Evolutionary conservation across 2,113 vertebrate genomes (phyloP), one percentile per base, ranked within the genome.

Genomic region (Sorex araneus): DNA sequence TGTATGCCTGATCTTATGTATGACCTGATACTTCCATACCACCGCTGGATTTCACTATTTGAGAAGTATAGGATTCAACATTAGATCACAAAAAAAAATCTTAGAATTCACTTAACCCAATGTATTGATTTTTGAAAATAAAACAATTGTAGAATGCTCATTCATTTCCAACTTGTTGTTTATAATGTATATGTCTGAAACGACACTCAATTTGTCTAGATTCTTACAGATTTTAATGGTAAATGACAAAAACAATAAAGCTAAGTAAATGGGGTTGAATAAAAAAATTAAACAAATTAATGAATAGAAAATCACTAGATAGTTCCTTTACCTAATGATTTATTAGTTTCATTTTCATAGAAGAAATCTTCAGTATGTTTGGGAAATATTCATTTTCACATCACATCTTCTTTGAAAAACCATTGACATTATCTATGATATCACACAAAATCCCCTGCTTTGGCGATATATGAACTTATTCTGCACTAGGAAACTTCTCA

Each of bases 381-480:
- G 80, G 6, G 9, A 67, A 43, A 71, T 69, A 50, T 50, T 18
- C 8, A 16, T 9, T 69, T 16, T 19, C 23, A 45, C 28, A n/a
- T 19, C 34, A 40, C 2, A 11, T 57, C 25, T 66, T n/a, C 47
- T 47, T 50, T 2, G 11, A 84, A 63, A 2, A 25, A 11, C 54
- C 81, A 2, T 12, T 81, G 11, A 15, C 34, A 9, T 36, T 36
- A 27, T 16, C 7, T 8, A 5, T 16, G 43, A 36, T 4, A 27
- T 0, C 0, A 7, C 9, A 3, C 0, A 0, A 2, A 1, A 1
- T 50, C 15, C 2, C 4, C 11, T 50, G 78, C 8, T 43, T 57
- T 67, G 12, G 10, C 5, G 6, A 2, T 9, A 16, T 75, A 3
- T 64, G 34, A 23, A 6, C 34, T 3, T 13, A 85, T 40, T 36